A percentile compares a stretch with the other conserved stretches of the same genome.
These are phyloP conservation scores for Nipponia nippon DNA, from an alignment of 2,113 vertebrate species.

Conservation along the genomic window DNA sequence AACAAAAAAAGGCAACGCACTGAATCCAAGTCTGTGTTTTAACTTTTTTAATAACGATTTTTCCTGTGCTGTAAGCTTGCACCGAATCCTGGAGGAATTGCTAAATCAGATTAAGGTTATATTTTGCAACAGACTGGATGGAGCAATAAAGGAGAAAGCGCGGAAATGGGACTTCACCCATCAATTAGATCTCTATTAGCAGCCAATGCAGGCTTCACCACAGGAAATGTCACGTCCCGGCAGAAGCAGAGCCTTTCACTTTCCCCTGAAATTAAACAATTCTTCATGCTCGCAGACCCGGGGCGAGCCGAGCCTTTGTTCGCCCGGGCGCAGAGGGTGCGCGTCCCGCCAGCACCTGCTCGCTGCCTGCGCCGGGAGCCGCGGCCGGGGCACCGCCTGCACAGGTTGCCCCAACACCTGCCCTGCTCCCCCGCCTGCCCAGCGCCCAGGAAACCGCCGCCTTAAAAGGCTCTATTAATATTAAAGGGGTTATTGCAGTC, in stretches of 20 bases:
- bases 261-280: slow-evolving; percentile 84
- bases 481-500: slow-evolving; percentile 74
- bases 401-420: slow-evolving; percentile 77
- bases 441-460: slow-evolving; percentile 40
- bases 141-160: slow-evolving; percentile 97
- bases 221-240: slow-evolving; percentile 90
- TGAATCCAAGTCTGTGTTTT: slow-evolving; percentile 84
- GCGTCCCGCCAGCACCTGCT: slow-evolving; percentile 70
- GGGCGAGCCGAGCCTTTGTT: slow-evolving; percentile 75
- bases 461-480: slow-evolving; percentile 74
- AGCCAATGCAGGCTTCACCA: slow-evolving; percentile 93
- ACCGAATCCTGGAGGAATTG: slow-evolving; percentile 96
- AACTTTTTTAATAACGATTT: slow-evolving; percentile 99
- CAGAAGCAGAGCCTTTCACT: slow-evolving; percentile 68
- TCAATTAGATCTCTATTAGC: slow-evolving; percentile 99
- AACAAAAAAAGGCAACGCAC: slow-evolving; percentile 62
- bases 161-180: slow-evolving; percentile 96
- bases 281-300: slow-evolving; percentile 79
- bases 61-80: slow-evolving; percentile 86
- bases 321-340: slow-evolving; percentile 18
- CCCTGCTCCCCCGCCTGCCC: slow-evolving; percentile 58
- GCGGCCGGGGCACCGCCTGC: slow-evolving; percentile 39
- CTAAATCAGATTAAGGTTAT: slow-evolving; percentile 97
- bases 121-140: slow-evolving; percentile 97
- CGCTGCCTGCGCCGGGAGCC: slow-evolving; percentile 7